A percentile compares a stretch with the other conserved stretches of the same genome.
phyloP scores from a whole-genome alignment of 1,140 invertebrate genomes.

The Megalonaias nervosa region DNA sequence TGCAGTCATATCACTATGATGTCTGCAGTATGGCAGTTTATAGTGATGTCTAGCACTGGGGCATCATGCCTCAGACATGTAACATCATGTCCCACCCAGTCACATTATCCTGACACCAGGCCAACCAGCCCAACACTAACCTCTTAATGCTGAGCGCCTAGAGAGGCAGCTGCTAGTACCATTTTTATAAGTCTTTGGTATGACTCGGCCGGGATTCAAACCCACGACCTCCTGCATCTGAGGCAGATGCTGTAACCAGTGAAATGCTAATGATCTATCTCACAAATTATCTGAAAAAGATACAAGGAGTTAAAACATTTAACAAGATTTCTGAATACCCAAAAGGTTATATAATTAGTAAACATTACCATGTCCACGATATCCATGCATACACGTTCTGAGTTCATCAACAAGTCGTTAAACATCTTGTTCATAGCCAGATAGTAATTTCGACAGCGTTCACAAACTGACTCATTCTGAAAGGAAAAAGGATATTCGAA shows the following conservation, averaged over 20 bases:
- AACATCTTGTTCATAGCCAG: conserved; percentile 24
- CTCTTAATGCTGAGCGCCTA: no score
- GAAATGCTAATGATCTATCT: neutral
- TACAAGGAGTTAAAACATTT: neutral
- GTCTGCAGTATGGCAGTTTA: no score
- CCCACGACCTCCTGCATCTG: neutral
- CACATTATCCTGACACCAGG: no score
- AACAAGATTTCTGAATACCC: neutral
- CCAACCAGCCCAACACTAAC: no score
- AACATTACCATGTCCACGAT: conserved; percentile 39
- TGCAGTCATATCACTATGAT: no score
- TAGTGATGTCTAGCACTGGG: no score
- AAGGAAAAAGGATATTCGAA: no score
- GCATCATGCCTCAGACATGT: no score
- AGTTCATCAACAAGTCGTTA: conserved; percentile 5
- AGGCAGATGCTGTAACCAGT: neutral
- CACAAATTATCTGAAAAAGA: neutral
- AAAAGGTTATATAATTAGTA: neutral
- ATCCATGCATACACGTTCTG: conserved; percentile 38
- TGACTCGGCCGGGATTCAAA: neutral
- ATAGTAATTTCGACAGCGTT: conserved; percentile 11
- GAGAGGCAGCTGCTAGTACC: no score
- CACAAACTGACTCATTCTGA: conserved; percentile 1
- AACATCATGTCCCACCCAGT: no score
- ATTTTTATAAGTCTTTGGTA: no score